Evolutionary conservation across 2,888 invertebrate species (phyloP).

Genomic region (Dinocampus coccinellae): DNA sequence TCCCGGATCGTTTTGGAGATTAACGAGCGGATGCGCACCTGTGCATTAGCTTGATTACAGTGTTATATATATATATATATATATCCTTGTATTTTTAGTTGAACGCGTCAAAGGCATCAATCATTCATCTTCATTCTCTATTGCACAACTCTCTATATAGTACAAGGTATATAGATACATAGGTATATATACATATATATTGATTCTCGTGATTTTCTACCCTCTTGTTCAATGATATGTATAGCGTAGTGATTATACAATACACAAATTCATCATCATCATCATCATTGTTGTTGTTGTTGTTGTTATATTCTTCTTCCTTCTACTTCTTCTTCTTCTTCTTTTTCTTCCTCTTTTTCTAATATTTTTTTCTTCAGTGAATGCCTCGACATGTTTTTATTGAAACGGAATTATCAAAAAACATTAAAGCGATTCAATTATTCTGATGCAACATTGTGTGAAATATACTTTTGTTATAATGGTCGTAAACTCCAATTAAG

Average conservation of each 20-base stretch:
- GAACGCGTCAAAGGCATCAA: slow-evolving; percentile 2
- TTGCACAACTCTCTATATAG: background rate
- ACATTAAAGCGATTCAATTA: slow-evolving; percentile 22
- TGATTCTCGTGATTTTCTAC: background rate
- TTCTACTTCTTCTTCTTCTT: too few relatives aligned
- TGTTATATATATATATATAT: too few relatives aligned
- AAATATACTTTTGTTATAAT: slow-evolving; percentile 43
- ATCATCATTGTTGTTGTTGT: background rate
- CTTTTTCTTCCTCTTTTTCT: too few relatives aligned
- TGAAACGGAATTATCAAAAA: background rate
- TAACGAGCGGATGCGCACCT: slow-evolving; percentile 28
- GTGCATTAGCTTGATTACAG: slow-evolving; percentile 28
- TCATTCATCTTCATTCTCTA: slow-evolving; percentile 8
- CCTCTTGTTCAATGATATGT: background rate
- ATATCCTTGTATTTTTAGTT: slow-evolving; percentile 10
- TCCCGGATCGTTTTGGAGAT: slow-evolving; percentile 18
- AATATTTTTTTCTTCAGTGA: background rate
- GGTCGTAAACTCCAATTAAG: slow-evolving; percentile 21
- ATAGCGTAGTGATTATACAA: background rate
- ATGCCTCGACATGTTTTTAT: background rate
- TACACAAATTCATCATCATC: background rate
- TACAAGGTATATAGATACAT: background rate
- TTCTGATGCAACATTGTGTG: slow-evolving; percentile 52
- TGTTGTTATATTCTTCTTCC: background rate
- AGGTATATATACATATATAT: background rate